Evolutionary conservation across 1,140 invertebrate genomes (phyloP), one percentile per base, ranked within the genome.

Genomic region (Calosoma granatense): DNA sequence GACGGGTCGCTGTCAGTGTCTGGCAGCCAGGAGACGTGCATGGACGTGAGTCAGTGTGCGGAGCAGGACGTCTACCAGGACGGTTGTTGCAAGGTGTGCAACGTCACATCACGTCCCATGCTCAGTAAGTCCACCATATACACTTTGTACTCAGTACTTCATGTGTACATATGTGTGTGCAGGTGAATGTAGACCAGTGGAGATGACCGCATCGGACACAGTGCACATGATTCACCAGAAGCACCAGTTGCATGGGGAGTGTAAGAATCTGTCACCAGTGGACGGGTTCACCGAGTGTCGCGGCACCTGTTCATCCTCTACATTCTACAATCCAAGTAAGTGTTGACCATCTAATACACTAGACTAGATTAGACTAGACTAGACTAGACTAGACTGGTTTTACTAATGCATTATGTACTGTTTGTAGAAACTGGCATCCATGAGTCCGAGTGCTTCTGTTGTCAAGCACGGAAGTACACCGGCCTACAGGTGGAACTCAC

Each of bases 71-170:
- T 80, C 30, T 78, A 81, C 60, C 64, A 72, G 1, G 79, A 83
- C 41, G 81, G 81, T 22, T 89, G 86, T 64, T 89, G 86, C 55
- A 71, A 79, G 23, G 69, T 75, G 54, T 89, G 86, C 67, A 82
- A 81, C 56, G 61, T 76, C 1, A 75, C 77, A 2, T 58, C 64
- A 71, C 36, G 61, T 72, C 15, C 68, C 74, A 58, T 74, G 77
- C 80, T 64, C 72, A 36, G 26, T 36, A 36, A 36, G 26, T 36
- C 6, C n/a, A 36, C 6, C n/a, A 9, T 36, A 36, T 23, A 30
- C 21, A 14, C 15, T 41, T 56, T 36, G 56, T 0, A 47, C 23
- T 51, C 30, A 58, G 64, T 71, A 69, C n/a, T 56, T 36, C 26
- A 36, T 36, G 26, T 36, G 26, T 36, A 9, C n/a, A 36, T 9